phyloP scores from a whole-genome alignment of 2,113 vertebrate species.

The Podiceps cristatus region DNA sequence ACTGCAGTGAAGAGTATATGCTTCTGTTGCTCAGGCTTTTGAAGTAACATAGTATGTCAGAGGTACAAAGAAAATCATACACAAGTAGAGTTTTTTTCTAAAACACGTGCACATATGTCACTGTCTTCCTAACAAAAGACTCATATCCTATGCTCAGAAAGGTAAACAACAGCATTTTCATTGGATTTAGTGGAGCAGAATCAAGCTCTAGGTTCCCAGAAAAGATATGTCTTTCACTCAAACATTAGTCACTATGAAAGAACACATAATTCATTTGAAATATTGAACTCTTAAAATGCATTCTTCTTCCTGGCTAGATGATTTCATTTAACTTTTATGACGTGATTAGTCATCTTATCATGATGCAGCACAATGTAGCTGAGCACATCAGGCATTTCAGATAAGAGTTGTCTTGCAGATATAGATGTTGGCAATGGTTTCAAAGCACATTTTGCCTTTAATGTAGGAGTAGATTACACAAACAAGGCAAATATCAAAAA shows the following conservation, averaged over 20 bases:
- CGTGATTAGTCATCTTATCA: constrained; percentile 37
- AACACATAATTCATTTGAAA: constrained; percentile 55
- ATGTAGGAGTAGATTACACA: fast-evolving
- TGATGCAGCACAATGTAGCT: constrained; percentile 40
- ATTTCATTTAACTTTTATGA: constrained; percentile 62
- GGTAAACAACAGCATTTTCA: neutral
- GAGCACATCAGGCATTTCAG: constrained; percentile 17
- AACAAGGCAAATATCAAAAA: neutral
- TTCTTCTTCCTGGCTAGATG: constrained; percentile 37
- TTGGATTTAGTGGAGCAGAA: neutral
- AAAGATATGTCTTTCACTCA: neutral
- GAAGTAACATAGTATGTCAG: neutral
- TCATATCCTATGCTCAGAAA: neutral
- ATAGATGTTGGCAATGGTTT: neutral
- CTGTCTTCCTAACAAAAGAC: neutral
- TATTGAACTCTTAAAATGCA: constrained; percentile 34
- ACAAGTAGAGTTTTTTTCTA: neutral
- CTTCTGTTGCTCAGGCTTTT: neutral
- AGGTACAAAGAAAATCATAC: neutral
- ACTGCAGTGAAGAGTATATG: neutral
- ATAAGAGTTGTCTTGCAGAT: constrained; percentile 5
- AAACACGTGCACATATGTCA: neutral
- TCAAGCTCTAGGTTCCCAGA: neutral
- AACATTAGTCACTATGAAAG: constrained; percentile 24
- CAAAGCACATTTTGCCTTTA: neutral